Percentiles rank a stretch among this genome's conserved stretches.
Conservation (phyloP, 2,797 vertebrate species). For the Lepilemur septentrionalis region DNA sequence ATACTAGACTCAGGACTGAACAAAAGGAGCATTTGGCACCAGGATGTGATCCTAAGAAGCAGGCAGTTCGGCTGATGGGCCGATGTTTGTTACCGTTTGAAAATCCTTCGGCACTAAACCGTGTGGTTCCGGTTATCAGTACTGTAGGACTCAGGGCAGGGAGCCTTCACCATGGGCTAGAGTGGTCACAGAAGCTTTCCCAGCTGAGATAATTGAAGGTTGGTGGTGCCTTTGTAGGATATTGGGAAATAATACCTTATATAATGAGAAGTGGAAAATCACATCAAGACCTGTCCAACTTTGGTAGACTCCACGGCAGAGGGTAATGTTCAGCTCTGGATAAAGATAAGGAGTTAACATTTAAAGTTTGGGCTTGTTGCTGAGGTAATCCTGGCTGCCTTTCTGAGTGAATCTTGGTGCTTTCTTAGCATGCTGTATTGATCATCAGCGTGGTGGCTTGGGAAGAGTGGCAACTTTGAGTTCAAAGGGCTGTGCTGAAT, state of each 20-base stretch:
- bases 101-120: background rate
- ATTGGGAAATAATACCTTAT: constrained; percentile 35
- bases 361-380: background rate
- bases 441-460: background rate
- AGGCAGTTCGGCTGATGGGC: background rate
- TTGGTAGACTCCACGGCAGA: background rate
- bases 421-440: background rate
- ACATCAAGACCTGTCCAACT: background rate
- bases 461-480: background rate
- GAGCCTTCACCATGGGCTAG: background rate
- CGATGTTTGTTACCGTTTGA: background rate
- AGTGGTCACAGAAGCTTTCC: background rate
- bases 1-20: background rate
- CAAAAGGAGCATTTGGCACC: background rate
- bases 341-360: background rate
- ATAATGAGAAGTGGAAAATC: constrained; percentile 35
- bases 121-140: background rate
- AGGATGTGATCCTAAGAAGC: background rate
- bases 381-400: background rate
- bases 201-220: constrained; percentile 43
- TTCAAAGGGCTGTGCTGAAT: background rate
- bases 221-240: background rate
- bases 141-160: background rate
- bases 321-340: background rate
- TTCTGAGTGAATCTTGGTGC: background rate